phyloP scores from a whole-genome alignment of 1,140 invertebrate species.

The Amphibalanus amphitrite region DNA sequence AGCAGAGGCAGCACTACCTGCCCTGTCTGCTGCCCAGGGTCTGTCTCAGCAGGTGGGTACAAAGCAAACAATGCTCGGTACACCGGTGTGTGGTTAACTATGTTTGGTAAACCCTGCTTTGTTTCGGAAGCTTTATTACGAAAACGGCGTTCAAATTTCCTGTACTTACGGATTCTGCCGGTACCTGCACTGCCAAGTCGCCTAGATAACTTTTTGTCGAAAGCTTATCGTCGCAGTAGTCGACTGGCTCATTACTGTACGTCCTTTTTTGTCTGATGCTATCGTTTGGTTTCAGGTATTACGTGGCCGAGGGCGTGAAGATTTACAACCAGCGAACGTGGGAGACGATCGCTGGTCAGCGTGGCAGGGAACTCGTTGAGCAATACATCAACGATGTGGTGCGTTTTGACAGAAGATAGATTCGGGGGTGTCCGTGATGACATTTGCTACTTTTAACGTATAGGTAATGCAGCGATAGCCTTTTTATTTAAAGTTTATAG shows the following conservation, averaged over 20 bases:
- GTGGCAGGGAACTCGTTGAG: slow-evolving; percentile 32
- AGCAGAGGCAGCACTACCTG: slow-evolving; percentile 30
- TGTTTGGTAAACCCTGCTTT: too few species aligned
- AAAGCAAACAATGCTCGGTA: too few species aligned
- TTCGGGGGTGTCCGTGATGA: too few species aligned
- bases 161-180: slow-evolving; percentile 2
- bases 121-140: too few species aligned
- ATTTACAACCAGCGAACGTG: slow-evolving; percentile 40
- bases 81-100: too few species aligned
- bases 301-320: slow-evolving; percentile 38
- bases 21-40: slow-evolving; percentile 33
- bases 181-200: slow-evolving; percentile 2
- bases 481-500: too few species aligned
- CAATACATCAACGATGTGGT: slow-evolving; percentile 30
- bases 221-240: not conserved
- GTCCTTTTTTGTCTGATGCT: slow-evolving; percentile 3
- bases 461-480: too few species aligned
- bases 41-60: slow-evolving; percentile 37
- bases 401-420: too few species aligned
- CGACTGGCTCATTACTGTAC: not conserved
- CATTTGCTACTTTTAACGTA: too few species aligned
- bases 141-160: slow-evolving; percentile 5
- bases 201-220: not conserved
- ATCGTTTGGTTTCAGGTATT: slow-evolving; percentile 30
- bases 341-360: slow-evolving; percentile 29